phyloP scores from a whole-genome alignment of 1,140 invertebrate genomes.

The Patella vulgata region DNA sequence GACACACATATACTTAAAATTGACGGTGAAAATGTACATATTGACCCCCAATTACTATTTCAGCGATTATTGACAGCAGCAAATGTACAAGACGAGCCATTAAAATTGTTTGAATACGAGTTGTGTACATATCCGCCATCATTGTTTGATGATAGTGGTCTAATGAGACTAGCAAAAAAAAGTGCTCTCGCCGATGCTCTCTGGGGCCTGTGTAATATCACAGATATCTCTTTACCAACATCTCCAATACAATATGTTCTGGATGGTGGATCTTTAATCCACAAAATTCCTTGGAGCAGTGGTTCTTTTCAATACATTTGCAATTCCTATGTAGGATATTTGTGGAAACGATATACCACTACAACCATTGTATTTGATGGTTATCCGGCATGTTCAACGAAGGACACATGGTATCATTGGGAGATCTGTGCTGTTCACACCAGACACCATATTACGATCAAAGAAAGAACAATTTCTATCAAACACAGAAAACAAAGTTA shows the following conservation, averaged over 20 bases:
- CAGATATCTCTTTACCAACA: neutral
- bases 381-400: no score
- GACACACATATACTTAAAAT: slow-evolving; percentile 15
- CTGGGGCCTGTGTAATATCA: slow-evolving; percentile 10
- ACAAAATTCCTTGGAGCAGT: slow-evolving; percentile 7
- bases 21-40: slow-evolving; percentile 22
- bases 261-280: slow-evolving; percentile 33
- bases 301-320: slow-evolving; percentile 13
- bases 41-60: slow-evolving; percentile 37
- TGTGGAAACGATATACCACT: no score
- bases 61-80: slow-evolving; percentile 23
- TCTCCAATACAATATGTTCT: slow-evolving; percentile 18
- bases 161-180: slow-evolving; percentile 26
- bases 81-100: neutral
- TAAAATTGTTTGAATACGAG: no score
- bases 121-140: no score
- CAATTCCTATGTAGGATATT: slow-evolving; percentile 19
- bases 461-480: no score
- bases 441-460: no score
- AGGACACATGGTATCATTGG: no score
- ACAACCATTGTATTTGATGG: no score
- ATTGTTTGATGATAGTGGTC: slow-evolving; percentile 32
- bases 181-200: slow-evolving; percentile 29
- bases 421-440: no score
- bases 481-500: no score